phyloP scores from a whole-genome alignment of 2,113 vertebrate genomes.

The Halichoerus grypus region DNA sequence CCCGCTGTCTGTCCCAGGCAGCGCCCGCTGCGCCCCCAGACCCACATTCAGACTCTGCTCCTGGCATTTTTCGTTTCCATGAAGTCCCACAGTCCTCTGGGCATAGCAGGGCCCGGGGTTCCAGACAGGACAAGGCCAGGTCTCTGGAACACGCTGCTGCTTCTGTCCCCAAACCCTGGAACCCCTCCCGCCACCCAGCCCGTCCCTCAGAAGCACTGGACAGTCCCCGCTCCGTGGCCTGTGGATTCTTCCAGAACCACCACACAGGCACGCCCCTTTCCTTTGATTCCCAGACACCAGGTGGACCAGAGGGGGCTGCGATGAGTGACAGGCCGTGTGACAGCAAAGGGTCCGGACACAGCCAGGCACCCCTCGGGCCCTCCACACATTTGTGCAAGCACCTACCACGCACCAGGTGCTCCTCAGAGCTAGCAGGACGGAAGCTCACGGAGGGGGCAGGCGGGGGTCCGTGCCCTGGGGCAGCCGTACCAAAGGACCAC shows the following conservation, averaged over 20 bases:
- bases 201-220: not conserved
- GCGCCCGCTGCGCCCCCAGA: rapidly evolving
- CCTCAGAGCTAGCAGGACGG: rapidly evolving
- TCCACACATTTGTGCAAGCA: rapidly evolving
- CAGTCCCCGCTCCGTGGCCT: not conserved
- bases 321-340: rapidly evolving
- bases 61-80: rapidly evolving
- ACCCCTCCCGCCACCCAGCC: rapidly evolving
- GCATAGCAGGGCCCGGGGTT: not conserved
- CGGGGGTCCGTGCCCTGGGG: rapidly evolving
- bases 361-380: not conserved
- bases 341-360: rapidly evolving
- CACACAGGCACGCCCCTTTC: rapidly evolving
- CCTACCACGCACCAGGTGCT: rapidly evolving
- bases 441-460: not conserved
- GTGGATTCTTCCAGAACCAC: not conserved
- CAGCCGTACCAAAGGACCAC: not conserved
- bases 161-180: not conserved
- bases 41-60: rapidly evolving
- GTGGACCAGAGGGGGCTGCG: not conserved
- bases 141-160: rapidly evolving
- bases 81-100: not conserved
- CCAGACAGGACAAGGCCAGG: not conserved
- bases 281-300: not conserved
- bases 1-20: rapidly evolving